Conservation (phyloP, 2,888 invertebrate species). For the Agriotes lineatus region DNA sequence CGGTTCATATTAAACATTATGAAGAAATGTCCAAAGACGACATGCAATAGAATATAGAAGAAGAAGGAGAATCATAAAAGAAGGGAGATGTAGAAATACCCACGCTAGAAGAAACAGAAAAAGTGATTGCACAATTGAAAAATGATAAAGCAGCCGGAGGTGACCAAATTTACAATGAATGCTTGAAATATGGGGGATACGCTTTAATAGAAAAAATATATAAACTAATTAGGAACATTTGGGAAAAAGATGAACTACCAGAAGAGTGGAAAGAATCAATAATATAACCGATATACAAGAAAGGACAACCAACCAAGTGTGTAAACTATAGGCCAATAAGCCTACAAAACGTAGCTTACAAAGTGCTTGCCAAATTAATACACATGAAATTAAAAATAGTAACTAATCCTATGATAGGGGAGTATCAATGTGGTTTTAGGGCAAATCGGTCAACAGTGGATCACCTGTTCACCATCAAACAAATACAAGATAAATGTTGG, state of each 20-base stretch:
- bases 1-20: too few relatives aligned
- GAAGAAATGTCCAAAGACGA: neutral
- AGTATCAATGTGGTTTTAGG: neutral
- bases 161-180: conserved; percentile 1
- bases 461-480: neutral
- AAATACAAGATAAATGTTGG: neutral
- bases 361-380: neutral
- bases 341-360: too few relatives aligned
- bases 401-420: neutral
- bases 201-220: neutral
- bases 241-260: neutral
- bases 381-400: neutral
- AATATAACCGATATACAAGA: neutral
- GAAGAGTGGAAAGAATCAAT: neutral
- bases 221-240: neutral
- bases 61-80: neutral
- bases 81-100: neutral
- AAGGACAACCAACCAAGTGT: neutral
- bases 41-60: neutral
- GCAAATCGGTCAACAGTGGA: neutral
- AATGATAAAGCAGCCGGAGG: neutral
- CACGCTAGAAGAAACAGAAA: neutral
- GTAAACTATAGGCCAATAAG: conserved; percentile 5
- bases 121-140: neutral
- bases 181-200: neutral